phyloP scores from a whole-genome alignment of 2,888 invertebrate genomes.

The Coelogynopora nodosa region DNA sequence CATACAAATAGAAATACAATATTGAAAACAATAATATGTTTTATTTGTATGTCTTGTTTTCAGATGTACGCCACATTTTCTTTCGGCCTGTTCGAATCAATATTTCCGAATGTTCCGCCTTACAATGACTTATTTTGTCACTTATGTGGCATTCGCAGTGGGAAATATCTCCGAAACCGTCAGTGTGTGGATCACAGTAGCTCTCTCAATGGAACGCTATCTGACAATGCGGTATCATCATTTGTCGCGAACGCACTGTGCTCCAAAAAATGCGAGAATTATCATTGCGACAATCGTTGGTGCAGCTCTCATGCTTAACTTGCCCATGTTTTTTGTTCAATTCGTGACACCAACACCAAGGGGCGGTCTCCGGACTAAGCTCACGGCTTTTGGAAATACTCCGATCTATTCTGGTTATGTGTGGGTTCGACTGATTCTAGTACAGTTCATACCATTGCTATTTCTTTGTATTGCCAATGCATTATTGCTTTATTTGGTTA shows the following conservation, averaged over 20 bases:
- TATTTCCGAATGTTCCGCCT: background rate
- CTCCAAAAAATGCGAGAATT: background rate
- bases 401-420: background rate
- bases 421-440: background rate
- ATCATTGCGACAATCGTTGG: background rate
- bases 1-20: too few species aligned
- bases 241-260: slow-evolving; percentile 18
- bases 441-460: background rate
- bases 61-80: background rate
- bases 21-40: too few species aligned
- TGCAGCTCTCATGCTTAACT: slow-evolving; percentile 26
- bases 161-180: slow-evolving; percentile 17
- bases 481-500: slow-evolving; percentile 13
- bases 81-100: background rate
- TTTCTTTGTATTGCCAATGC: slow-evolving; percentile 34
- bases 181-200: slow-evolving; percentile 26
- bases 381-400: slow-evolving; percentile 15
- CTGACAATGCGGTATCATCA: slow-evolving; percentile 29
- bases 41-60: too few species aligned
- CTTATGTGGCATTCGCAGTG: slow-evolving; percentile 10
- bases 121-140: background rate
- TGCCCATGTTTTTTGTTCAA: slow-evolving; percentile 36
- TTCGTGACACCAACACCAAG: background rate
- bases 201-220: slow-evolving; percentile 35
- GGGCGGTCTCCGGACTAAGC: background rate